Percentiles rank a stretch among this genome's conserved stretches.
Conservation (phyloP, 2,888 invertebrate species). For the Pterostichus madidus region DNA sequence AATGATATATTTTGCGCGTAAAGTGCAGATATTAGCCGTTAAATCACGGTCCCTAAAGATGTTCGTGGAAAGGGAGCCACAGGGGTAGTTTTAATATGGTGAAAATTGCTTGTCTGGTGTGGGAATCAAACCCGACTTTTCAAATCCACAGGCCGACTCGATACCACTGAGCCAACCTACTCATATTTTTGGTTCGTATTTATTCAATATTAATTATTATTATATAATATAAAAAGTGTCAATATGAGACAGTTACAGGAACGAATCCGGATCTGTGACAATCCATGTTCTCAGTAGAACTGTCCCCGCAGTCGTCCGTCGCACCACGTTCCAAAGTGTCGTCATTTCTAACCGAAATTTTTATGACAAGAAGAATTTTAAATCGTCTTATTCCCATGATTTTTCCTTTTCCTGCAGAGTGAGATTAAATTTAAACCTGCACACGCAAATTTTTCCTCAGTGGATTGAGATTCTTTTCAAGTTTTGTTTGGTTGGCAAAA, state of each 20-base stretch:
- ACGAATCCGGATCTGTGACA: conserved; percentile 9
- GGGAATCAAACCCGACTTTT: no score
- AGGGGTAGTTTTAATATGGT: no score
- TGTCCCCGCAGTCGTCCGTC: conserved; percentile 10
- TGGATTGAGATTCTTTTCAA: conserved; percentile 7
- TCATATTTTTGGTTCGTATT: no score
- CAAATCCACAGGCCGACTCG: no score
- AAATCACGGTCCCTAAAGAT: no score
- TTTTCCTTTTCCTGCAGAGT: conserved; percentile 42
- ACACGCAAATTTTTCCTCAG: conserved; percentile 1
- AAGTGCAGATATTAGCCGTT: no score
- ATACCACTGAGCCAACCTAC: no score
- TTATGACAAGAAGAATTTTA: conserved; percentile 63
- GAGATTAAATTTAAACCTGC: conserved; percentile 61
- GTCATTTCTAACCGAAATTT: conserved; percentile 62
- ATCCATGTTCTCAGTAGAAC: not conserved
- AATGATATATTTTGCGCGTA: no score
- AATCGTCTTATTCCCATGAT: conserved; percentile 42
- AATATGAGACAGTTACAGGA: no score
- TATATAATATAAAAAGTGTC: not conserved
- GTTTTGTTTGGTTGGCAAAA: conserved; percentile 21
- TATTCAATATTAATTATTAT: not conserved
- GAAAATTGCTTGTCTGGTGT: no score
- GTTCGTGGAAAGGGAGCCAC: no score
- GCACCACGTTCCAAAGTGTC: conserved; percentile 55